A percentile compares a stretch with the other conserved stretches of the same genome.
phyloP scores from a whole-genome alignment of 35 echinoderm and acorn worm genomes.

The Hemicentrotus pulcherrimus region DNA sequence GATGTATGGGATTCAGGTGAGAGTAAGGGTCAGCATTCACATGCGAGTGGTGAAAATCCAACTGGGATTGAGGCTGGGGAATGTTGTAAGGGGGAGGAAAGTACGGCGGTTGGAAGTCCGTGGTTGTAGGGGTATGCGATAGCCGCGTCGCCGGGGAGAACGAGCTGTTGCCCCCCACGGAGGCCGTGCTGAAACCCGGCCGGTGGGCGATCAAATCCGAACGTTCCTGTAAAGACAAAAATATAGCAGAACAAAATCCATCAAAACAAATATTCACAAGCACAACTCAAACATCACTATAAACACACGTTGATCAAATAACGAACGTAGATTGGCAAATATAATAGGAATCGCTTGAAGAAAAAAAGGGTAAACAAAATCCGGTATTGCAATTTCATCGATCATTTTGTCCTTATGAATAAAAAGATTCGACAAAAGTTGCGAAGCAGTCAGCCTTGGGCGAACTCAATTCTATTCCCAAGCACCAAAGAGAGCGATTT shows the following conservation, averaged over 20 bases:
- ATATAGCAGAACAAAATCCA: background rate
- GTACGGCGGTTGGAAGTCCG: slow-evolving; percentile 97
- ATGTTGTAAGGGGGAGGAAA: slow-evolving; percentile 98
- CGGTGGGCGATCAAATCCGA: slow-evolving; percentile 86
- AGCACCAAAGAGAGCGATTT: background rate
- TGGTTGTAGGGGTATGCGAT: slow-evolving; percentile 86
- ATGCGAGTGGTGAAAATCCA: slow-evolving; percentile 95
- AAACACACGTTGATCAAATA: slow-evolving; percentile 13
- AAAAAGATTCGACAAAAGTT: background rate
- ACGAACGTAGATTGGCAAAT: background rate
- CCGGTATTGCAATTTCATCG: background rate
- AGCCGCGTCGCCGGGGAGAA: slow-evolving; percentile 90
- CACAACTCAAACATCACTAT: background rate
- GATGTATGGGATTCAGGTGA: slow-evolving; percentile 94
- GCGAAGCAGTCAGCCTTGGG: background rate
- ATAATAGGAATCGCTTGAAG: background rate
- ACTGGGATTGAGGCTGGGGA: slow-evolving; percentile 89
- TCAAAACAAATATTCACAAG: background rate
- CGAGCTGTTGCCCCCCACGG: slow-evolving; percentile 81
- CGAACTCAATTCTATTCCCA: background rate
- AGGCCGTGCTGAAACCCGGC: slow-evolving; percentile 87
- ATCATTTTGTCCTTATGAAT: background rate
- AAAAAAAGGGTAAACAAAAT: background rate
- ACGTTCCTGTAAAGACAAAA: slow-evolving; percentile 73
- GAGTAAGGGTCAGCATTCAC: slow-evolving; percentile 95